Conservation (phyloP, 2,797 vertebrate genomes). For the Peromyscus eremicus region DNA sequence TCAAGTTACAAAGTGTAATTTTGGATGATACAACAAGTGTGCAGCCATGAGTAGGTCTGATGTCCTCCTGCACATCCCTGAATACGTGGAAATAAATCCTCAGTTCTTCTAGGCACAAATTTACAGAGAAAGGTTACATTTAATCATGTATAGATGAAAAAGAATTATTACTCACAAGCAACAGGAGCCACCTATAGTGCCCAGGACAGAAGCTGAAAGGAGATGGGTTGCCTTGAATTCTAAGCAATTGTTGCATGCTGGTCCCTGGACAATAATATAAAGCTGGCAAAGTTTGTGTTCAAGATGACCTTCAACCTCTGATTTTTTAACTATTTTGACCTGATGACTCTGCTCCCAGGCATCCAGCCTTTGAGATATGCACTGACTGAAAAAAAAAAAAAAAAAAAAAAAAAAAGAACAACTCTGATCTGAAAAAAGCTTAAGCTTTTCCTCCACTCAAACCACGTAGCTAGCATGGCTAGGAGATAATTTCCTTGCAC, state of each 20-base stretch:
- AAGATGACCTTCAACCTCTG: constrained; percentile 80
- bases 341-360: constrained; percentile 59
- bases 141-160: constrained; percentile 81
- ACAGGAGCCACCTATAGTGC: constrained; percentile 72
- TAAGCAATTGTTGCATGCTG: constrained; percentile 71
- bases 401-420: not conserved
- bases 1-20: not conserved
- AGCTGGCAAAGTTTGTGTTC: constrained; percentile 84
- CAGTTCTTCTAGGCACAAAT: constrained; percentile 35
- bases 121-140: constrained; percentile 72
- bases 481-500: not conserved
- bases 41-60: not conserved
- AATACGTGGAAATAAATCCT: constrained; percentile 52
- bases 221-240: constrained; percentile 72
- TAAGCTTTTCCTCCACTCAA: not conserved
- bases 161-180: constrained; percentile 83
- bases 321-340: constrained; percentile 76
- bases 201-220: constrained; percentile 69
- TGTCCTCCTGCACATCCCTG: not conserved
- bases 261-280: constrained; percentile 66
- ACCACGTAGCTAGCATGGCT: not conserved
- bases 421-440: constrained; percentile 26
- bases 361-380: constrained; percentile 61
- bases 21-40: not conserved
- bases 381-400: constrained; percentile 33